Evolutionary conservation across 1,140 invertebrate species (phyloP).

Genomic region (Eriosoma lanigerum): DNA sequence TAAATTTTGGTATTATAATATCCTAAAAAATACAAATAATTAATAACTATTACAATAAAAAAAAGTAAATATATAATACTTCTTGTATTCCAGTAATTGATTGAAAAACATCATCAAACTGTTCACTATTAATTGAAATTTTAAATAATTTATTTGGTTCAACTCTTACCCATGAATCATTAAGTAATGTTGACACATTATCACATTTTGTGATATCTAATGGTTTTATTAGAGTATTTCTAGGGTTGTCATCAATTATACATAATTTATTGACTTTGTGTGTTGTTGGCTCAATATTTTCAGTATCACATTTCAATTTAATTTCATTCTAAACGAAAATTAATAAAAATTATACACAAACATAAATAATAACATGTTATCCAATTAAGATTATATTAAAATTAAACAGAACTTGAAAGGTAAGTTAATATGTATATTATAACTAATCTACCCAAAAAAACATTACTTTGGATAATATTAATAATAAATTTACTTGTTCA

Average conservation of each 20-base stretch:
- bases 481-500: too few relatives aligned
- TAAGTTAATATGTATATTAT: too few relatives aligned
- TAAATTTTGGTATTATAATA: neutral
- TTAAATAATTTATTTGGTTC: neutral
- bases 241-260: neutral
- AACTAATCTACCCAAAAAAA: too few relatives aligned
- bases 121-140: neutral
- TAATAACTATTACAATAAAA: neutral
- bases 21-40: neutral
- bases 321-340: neutral
- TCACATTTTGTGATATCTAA: neutral
- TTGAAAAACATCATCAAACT: neutral
- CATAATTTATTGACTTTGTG: neutral
- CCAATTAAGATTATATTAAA: too few relatives aligned
- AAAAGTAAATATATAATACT: neutral
- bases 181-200: neutral
- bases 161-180: constrained; percentile 4
- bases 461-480: too few relatives aligned
- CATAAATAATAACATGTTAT: too few relatives aligned
- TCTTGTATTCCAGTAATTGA: neutral
- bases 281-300: neutral
- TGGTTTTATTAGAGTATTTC: neutral
- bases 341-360: too few relatives aligned
- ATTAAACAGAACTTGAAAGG: too few relatives aligned
- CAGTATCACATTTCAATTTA: neutral